These are phyloP conservation scores for Acanthurus leucopareius DNA, from an alignment of 2,797 vertebrate genomes.

Conservation along the genomic window DNA sequence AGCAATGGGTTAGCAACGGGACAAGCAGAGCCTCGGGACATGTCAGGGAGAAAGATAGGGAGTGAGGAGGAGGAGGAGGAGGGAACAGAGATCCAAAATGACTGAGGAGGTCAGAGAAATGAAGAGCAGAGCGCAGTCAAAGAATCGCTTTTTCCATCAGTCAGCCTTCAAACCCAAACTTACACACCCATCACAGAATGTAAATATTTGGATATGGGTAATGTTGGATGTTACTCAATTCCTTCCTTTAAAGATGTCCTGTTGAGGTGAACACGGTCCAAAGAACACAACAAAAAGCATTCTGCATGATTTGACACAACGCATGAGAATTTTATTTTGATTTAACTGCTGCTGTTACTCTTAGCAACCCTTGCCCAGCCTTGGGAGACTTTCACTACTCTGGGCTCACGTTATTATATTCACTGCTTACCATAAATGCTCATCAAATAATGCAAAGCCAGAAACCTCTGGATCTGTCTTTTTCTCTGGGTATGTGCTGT, in stretches of 20 bases:
- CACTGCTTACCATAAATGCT: conserved; percentile 59
- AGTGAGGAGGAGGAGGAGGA: conserved; percentile 27
- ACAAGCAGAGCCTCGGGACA: conserved; percentile 60
- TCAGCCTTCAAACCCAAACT: conserved; percentile 62
- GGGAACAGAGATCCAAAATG: conserved; percentile 36
- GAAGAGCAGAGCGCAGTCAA: conserved; percentile 55
- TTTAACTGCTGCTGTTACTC: conserved; percentile 50
- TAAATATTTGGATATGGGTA: conserved; percentile 83
- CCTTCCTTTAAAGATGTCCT: conserved; percentile 72
- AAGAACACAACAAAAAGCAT: conserved; percentile 67
- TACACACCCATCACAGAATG: conserved; percentile 76
- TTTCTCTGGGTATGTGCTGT: conserved; percentile 16
- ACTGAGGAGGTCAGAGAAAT: conserved; percentile 52
- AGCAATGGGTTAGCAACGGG: conserved; percentile 61
- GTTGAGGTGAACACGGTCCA: conserved; percentile 72
- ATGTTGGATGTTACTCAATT: conserved; percentile 75
- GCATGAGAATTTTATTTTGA: conserved; percentile 67
- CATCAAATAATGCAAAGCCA: conserved; percentile 44
- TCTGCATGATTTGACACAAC: conserved; percentile 66
- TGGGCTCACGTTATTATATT: conserved; percentile 39
- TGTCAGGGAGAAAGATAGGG: conserved; percentile 55
- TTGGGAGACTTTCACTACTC: conserved; percentile 39
- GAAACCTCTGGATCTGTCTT: conserved; percentile 44
- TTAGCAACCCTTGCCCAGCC: conserved; percentile 35
- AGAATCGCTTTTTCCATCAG: conserved; percentile 70